Conservation (phyloP, 2,888 invertebrate species). For the Emmelina monodactyla region DNA sequence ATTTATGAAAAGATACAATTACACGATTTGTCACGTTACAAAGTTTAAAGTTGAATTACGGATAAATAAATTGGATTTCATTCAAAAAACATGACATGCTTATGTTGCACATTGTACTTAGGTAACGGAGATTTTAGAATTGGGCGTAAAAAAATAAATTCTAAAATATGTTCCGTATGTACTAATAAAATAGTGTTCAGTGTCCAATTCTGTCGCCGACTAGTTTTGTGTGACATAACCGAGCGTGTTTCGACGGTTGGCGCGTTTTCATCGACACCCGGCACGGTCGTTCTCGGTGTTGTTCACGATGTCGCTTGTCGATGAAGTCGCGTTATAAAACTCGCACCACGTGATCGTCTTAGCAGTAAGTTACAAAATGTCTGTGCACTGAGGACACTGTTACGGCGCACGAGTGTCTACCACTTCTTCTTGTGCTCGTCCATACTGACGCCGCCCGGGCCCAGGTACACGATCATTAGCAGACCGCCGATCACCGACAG, state of each 20-base stretch:
- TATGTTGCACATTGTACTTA: constrained; percentile 1
- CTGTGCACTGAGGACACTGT: constrained; percentile 20
- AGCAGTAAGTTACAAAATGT: constrained; percentile 17
- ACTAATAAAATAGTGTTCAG: too few relatives aligned
- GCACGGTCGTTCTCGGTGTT: too few relatives aligned
- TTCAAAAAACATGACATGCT: background rate
- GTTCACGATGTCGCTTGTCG: too few relatives aligned
- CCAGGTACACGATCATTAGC: constrained; percentile 96
- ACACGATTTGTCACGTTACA: too few relatives aligned
- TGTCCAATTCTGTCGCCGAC: constrained; percentile 23
- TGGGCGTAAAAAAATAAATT: background rate
- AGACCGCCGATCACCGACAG: constrained; percentile 98
- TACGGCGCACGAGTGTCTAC: constrained; percentile 57
- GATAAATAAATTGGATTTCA: background rate
- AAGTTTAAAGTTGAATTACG: background rate
- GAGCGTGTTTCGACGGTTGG: background rate
- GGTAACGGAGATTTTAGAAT: background rate
- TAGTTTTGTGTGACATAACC: constrained; percentile 16
- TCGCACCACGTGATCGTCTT: constrained; percentile 20
- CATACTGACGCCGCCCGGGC: constrained; percentile 99
- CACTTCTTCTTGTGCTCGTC: constrained; percentile 99
- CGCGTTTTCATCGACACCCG: background rate
- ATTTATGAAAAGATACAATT: constrained; percentile 24
- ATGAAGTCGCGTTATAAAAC: too few relatives aligned
- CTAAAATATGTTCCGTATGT: background rate